Evolutionary conservation across 2,797 vertebrate genomes (phyloP).

Genomic region (Tympanoctomys barrerae): DNA sequence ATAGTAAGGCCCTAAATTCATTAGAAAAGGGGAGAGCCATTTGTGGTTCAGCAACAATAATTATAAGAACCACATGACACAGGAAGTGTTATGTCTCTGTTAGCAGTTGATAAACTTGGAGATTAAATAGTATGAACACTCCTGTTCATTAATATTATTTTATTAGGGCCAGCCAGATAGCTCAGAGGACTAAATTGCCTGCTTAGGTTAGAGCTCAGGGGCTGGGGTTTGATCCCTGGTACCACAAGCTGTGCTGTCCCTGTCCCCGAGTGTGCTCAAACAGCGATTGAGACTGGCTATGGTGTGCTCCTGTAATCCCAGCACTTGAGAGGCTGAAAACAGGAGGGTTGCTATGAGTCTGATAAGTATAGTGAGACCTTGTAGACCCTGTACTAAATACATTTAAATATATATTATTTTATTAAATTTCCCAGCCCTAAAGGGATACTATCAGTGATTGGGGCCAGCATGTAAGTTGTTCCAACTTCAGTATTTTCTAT

Average conservation of each 20-base stretch:
- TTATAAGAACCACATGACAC: not conserved
- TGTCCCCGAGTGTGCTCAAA: too few species aligned
- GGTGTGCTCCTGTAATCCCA: too few species aligned
- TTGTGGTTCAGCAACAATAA: not conserved
- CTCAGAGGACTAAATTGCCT: too few species aligned
- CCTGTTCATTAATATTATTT: not conserved
- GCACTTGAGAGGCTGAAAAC: too few species aligned
- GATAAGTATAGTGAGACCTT: too few species aligned
- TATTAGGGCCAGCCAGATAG: not conserved
- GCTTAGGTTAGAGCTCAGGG: too few species aligned
- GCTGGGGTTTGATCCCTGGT: too few species aligned
- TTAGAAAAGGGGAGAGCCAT: not conserved
- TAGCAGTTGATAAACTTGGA: conserved; percentile 20
- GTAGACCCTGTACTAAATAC: too few species aligned
- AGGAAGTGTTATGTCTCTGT: not conserved
- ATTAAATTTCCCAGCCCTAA: not conserved
- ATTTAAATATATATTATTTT: not conserved
- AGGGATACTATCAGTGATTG: not conserved
- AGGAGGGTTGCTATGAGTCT: too few species aligned
- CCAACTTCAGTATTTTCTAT: not conserved
- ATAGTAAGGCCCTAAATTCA: not conserved
- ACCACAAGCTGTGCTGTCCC: too few species aligned
- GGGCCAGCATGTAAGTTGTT: not conserved
- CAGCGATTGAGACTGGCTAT: too few species aligned
- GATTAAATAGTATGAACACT: conserved; percentile 23